These are phyloP conservation scores for Daphoenositta chrysoptera DNA, from an alignment of 2,113 vertebrate species.

Conservation along the genomic window DNA sequence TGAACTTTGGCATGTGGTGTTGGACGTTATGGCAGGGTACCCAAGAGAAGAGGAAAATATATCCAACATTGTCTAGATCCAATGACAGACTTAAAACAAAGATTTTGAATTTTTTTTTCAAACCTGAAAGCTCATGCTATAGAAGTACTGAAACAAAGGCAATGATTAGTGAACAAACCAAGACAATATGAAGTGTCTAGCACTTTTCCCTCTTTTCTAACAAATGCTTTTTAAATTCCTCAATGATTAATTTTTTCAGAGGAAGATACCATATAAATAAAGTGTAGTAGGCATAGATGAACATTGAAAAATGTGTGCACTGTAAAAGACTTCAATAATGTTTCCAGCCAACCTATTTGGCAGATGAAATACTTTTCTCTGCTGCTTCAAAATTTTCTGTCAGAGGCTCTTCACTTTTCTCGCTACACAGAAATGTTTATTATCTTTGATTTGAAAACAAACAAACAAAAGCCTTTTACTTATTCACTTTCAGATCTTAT, in stretches of 20 bases:
- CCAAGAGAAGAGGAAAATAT: neutral
- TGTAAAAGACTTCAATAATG: neutral
- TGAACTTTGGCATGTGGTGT: neutral
- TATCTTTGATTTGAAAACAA: neutral
- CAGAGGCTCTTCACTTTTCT: neutral
- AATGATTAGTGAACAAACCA: neutral
- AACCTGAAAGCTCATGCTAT: neutral
- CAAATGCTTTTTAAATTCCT: neutral
- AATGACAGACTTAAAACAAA: neutral
- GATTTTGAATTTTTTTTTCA: neutral
- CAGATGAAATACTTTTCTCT: neutral
- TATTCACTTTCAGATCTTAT: neutral
- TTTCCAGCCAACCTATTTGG: neutral
- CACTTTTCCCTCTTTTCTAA: neutral
- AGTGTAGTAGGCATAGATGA: neutral
- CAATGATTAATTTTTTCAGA: neutral
- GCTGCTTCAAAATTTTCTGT: neutral
- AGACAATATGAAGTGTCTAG: neutral
- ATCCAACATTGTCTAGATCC: neutral
- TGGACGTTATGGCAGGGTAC: neutral
- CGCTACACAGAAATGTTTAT: neutral
- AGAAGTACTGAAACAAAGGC: neutral
- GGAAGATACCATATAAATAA: neutral
- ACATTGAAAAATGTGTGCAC: neutral
- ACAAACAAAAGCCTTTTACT: neutral